These are phyloP conservation scores for Heliocidaris tuberculata DNA, from an alignment of 35 echinoderm and acorn worm species.

Conservation along the genomic window DNA sequence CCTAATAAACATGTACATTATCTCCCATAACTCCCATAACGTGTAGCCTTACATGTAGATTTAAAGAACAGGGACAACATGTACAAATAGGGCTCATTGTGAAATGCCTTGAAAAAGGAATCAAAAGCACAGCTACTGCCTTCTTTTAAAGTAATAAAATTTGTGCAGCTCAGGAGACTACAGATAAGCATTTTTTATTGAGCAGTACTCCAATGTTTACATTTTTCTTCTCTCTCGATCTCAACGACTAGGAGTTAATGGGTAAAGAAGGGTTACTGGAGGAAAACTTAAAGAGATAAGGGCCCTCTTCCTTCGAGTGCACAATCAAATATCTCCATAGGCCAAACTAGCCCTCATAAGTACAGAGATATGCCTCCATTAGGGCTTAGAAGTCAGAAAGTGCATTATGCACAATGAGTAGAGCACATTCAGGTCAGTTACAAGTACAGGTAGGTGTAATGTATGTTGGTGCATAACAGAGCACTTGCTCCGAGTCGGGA, in stretches of 20 bases:
- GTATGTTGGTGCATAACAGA: no score
- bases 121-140: neutral
- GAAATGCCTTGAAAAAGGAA: neutral
- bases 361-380: no score
- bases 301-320: neutral
- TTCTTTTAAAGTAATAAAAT: neutral
- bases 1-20: no score
- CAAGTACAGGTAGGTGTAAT: no score
- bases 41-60: no score
- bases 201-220: neutral
- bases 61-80: neutral
- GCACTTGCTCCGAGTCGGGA: no score
- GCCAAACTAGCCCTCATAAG: no score
- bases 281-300: neutral
- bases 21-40: no score
- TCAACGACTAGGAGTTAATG: neutral
- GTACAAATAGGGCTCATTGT: neutral
- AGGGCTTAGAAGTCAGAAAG: no score
- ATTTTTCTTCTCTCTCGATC: neutral
- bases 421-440: no score
- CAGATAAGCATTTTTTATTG: neutral
- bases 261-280: neutral
- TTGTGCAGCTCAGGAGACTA: neutral
- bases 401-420: no score
- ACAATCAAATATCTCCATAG: no score